Evolutionary conservation across 2,888 invertebrate genomes (phyloP).

Genomic region (Drosophila nr. fundita): DNA sequence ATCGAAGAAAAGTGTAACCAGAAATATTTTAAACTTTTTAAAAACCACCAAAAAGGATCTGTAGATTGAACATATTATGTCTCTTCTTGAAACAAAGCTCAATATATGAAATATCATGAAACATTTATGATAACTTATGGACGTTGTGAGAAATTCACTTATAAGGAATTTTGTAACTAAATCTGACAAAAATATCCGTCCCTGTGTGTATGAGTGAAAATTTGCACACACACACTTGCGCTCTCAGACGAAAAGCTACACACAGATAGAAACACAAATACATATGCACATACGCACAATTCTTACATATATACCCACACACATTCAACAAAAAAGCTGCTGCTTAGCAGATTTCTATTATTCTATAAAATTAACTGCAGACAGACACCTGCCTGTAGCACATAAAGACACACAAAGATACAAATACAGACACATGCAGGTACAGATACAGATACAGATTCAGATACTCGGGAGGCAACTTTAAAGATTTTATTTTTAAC

Average conservation of each 20-base stretch:
- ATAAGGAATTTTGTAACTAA: conserved; percentile 85
- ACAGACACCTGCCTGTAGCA: conserved; percentile 74
- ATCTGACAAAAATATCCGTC: conserved; percentile 66
- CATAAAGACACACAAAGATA: conserved; percentile 32
- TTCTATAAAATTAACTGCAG: conserved; percentile 77
- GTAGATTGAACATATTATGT: not conserved
- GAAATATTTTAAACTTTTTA: conserved; percentile 10
- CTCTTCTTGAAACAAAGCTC: conserved; percentile 4
- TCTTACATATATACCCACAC: conserved; percentile 38
- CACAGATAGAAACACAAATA: conserved; percentile 31
- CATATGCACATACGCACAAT: conserved; percentile 65
- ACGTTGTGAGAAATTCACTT: conserved; percentile 71
- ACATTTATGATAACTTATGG: conserved; percentile 53
- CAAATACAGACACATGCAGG: conserved; percentile 20
- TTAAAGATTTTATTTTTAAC: conserved; percentile 73
- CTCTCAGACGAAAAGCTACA: conserved; percentile 41
- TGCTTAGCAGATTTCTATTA: conserved; percentile 43
- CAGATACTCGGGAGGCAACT: conserved; percentile 29
- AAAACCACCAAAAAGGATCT: conserved; percentile 7
- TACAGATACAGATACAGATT: conserved; percentile 19
- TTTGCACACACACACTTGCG: conserved; percentile 57
- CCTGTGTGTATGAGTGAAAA: conserved; percentile 50
- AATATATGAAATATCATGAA: conserved; percentile 27
- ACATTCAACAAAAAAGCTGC: conserved; percentile 29
- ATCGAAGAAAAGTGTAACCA: conserved; percentile 38